Evolutionary conservation across 2,888 invertebrate species (phyloP).

Genomic region (Coremacera marginata): DNA sequence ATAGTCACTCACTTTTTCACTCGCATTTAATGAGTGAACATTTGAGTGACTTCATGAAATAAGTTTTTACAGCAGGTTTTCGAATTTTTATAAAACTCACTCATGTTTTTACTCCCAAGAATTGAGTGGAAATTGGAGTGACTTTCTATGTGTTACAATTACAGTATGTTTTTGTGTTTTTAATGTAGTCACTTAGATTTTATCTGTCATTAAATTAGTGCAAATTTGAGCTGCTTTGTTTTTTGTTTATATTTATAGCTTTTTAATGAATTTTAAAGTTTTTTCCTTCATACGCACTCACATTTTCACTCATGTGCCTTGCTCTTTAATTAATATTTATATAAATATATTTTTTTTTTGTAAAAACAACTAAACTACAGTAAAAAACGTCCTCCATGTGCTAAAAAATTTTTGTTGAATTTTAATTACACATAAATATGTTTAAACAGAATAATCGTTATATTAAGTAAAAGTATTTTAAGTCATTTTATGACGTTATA

Average conservation of each 20-base stretch:
- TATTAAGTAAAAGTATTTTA: slow-evolving; percentile 30
- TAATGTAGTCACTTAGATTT: background rate
- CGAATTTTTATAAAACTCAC: no score
- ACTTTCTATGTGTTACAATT: no score
- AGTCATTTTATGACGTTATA: slow-evolving; percentile 63
- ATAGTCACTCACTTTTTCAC: no score
- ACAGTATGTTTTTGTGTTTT: no score
- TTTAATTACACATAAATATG: slow-evolving; percentile 38
- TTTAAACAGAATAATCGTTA: background rate
- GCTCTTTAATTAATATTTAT: background rate
- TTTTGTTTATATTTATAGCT: no score
- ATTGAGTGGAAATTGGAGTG: no score
- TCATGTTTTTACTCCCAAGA: no score
- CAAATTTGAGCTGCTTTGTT: no score
- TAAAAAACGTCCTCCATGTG: slow-evolving; percentile 63
- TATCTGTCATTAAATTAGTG: no score
- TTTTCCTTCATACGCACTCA: background rate
- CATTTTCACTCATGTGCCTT: background rate
- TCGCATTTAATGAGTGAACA: no score
- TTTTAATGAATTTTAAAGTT: background rate
- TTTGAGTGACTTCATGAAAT: no score
- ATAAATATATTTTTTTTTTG: background rate
- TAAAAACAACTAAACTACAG: slow-evolving; percentile 17
- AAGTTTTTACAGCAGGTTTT: no score
- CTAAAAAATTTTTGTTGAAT: slow-evolving; percentile 55